Base-by-base conservation (phyloP, 1,140 invertebrate species). In the Stegodyphus mimosarum region DNA sequence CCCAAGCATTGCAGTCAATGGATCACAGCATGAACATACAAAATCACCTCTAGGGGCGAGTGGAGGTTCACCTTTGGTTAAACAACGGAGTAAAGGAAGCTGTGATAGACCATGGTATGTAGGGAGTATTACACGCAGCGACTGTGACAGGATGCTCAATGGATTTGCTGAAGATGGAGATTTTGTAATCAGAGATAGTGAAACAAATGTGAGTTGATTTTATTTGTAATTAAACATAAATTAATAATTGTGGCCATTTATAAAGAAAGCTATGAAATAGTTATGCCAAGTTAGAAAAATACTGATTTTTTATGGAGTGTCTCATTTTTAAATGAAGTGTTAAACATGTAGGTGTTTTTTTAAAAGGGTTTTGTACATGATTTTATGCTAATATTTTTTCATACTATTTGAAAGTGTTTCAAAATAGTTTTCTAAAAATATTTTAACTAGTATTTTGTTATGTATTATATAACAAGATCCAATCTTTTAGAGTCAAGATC, bases 161-260 rank as follows among this genome's bases (percentile, higher is more conserved):
- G 95, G 96, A 89, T 95, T 96, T 90, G 98, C 97, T 49, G 94
- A 96, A 88, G 96, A 99, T 91, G 98, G 98, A 49, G 98, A 99
- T 92, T 99, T 99, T 92, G 94, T 99, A 88, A 98, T 99, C 89
- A 92, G 98, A 89, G 98, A 99, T 91, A 98, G 96, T 91, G 98
- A 99, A 93, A 99, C 98, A 89, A 99, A 99, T 92, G 98, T 99
- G 91, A 95, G 95, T 93, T 76, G 9, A 60, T 60, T 60, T 33
- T 33, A 33, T 33, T 33, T 33, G 33, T 33, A 33, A 33, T 33
- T 33, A 33, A 33, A 33, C 33, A 33, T 33, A 33, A 33, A 33
- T 33, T 33, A 33, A 33, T 33, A 33, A 33, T 33, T 33, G 33
- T 33, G 33, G 33, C 33, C 33, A 33, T 33, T 33, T 1, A 33